Base-by-base conservation (phyloP, 2,888 invertebrate genomes). In the Odontothrips loti region DNA sequence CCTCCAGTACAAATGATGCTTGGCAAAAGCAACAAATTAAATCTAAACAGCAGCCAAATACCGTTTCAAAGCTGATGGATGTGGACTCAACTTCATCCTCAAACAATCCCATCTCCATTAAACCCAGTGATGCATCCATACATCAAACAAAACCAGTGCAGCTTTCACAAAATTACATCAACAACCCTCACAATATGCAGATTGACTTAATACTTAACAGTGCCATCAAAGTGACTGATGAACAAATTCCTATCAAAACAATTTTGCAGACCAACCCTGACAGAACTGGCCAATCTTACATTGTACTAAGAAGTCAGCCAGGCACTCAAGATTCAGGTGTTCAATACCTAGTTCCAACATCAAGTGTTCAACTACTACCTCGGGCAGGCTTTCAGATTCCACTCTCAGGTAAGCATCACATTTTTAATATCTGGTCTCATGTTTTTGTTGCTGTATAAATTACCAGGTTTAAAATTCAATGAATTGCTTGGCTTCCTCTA, bases 351-450 rank as follows among this genome's bases (percentile, higher is more conserved):
- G 84, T 85, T 27, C 87, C 87, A 86, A 81, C 87, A 86, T 82
- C 84, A 3, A 82, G 85, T 20, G 82, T 85, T 68, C 88, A 88
- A 82, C 87, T 89, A 86, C 87, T 86, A 81, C 86, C 84, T 12
- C 84, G 82, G 79, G 78, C 82, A 17, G 86, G 88, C 75, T 89
- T 89, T 85, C 88, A 88, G 81, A 87, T 90, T 84, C 89, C 90
- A 23, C 88, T 88, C 82, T 87, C 89, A 82, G 89, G 89, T 87
- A 83, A 85, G 82, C 82, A 47, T 47, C 27, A 78, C 75, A 80
- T 51, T 48, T 80, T 12, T n/a, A n/a, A 43, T 10, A 48, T 43
- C 43, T 47, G 20, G 12, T 81, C 80, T 43, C 68, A 29, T 47
- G 23, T 43, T 80, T 17, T 80, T 43, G 75, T 75, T 20, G 48